A percentile compares a stretch with the other conserved stretches of the same genome.
These are phyloP conservation scores for Salminus brasiliensis DNA, from an alignment of 2,113 vertebrate genomes.

Conservation along the genomic window DNA sequence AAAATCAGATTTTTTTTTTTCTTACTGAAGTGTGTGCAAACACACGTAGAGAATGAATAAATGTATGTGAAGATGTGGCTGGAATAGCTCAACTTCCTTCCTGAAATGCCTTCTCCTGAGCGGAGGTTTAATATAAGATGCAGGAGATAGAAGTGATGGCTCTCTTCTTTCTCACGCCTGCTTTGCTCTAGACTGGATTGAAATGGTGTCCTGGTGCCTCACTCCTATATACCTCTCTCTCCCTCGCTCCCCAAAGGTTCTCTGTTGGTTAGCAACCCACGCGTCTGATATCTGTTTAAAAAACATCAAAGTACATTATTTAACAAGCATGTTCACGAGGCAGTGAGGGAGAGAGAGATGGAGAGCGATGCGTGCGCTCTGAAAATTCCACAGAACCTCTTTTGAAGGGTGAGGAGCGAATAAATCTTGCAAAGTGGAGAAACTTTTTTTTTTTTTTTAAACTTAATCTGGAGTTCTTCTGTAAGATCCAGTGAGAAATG, in stretches of 20 bases:
- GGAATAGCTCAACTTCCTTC: neutral
- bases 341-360: slow-evolving; percentile 21
- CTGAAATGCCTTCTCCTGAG: slow-evolving; percentile 1
- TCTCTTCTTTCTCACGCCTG: slow-evolving; percentile 1
- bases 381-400: slow-evolving; percentile 41
- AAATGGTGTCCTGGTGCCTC: slow-evolving; percentile 31
- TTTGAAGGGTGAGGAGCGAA: slow-evolving; percentile 33
- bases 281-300: slow-evolving; percentile 55
- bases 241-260: slow-evolving; percentile 28
- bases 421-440: slow-evolving; percentile 52
- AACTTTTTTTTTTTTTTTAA: slow-evolving; percentile 25
- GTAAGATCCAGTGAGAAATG: slow-evolving; percentile 32
- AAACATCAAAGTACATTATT: slow-evolving; percentile 61
- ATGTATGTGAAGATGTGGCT: neutral
- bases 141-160: neutral
- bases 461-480: slow-evolving; percentile 37
- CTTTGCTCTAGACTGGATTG: slow-evolving; percentile 11
- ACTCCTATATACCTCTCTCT: slow-evolving; percentile 21
- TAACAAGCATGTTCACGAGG: slow-evolving; percentile 38
- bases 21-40: neutral
- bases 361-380: slow-evolving; percentile 23
- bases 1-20: neutral
- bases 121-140: slow-evolving; percentile 19
- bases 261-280: slow-evolving; percentile 53
- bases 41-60: neutral